Evolutionary conservation across 2,113 vertebrate species (phyloP), one percentile per base, ranked within the genome.

Genomic region (Dicentrarchus labrax): DNA sequence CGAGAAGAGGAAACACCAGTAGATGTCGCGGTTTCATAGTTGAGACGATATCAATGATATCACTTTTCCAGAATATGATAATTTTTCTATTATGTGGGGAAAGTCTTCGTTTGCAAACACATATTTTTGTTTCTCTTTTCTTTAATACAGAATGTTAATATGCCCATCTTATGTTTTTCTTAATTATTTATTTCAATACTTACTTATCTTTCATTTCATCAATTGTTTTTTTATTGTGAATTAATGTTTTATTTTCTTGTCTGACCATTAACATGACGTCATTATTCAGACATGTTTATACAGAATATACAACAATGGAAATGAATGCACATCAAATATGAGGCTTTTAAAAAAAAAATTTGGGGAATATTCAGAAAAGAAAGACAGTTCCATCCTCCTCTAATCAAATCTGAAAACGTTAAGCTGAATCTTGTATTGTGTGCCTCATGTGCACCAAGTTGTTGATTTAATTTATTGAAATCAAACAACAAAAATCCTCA

Each of bases 1-100:
- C 94, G 95, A 95, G 92, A 93, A 10, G 4, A 0, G 1, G 36
- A 64, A 4, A 22, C 3, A 12, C 36, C 73, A 36, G 54, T 7
- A 48, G 39, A 6, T 11, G 61, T 36, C 59, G 30, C 30, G 30
- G 30, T 30, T 30, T 30, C 30, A 30, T 30, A 30, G 30, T 30
- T n/a, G 39, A 41, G 39, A 41, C 39, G 7, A 7, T 7, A 7
- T 43, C 41, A 43, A 3, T 24, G 3, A 38, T 38, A 41, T 61
- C 57, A 60, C 6, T 36, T 60, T 36, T 4, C 13, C 19, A 62
- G 0, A 36, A 38, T 30, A 3, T 30, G 22, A 47, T 13, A 1
- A 1, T 38, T 39, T 61, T 73, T 47, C 38, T 19, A 2, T 47
- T 30, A 48, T 43, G 45, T 13, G 3, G 1, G 53, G 2, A 43